Base-by-base conservation (phyloP, 2,888 invertebrate species). In the Resseliella maxima region DNA sequence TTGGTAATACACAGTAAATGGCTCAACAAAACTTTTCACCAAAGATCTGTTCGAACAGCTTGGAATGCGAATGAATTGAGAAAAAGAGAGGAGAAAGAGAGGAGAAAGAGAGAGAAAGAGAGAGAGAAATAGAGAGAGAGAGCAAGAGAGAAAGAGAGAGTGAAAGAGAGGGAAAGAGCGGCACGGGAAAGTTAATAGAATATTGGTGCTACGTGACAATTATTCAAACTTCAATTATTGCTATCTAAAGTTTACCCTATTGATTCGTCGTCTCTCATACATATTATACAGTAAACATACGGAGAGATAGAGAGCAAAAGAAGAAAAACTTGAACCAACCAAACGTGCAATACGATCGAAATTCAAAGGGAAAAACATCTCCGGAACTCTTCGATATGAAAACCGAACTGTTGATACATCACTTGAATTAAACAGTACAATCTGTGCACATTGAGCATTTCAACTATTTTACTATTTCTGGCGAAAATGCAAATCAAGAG, bases 181-280 rank as follows among this genome's bases (percentile, higher is more conserved):
- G n/a, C 15, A 31, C 15, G 31, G 72, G 31, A 31, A 72, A 31
- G 35, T 72, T 72, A 35, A 72, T 72, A 31, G 72, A 72, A 72
- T 72, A 72, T 72, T 72, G 72, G 72, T 15, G 72, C 72, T 72
- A 72, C 72, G 72, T 72, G 72, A 72, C 72, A 35, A 72, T 72
- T 72, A 31, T 72, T 72, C 72, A 72, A 72, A 72, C 72, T 72
- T 72, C 72, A 72, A 72, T 72, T 72, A 72, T 50, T 72, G 72
- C 31, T 72, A 72, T 72, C 72, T 72, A 72, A 72, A 72, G 72
- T 72, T 72, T 72, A 72, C 72, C 72, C 72, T 72, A 72, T 72
- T 72, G 72, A 72, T 72, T 72, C 72, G 72, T 72, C 35, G 72
- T 59, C 59, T n/a, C 59, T 59, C 24, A 5, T 24, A 2, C 59